A percentile compares a stretch with the other conserved stretches of the same genome.
These are phyloP conservation scores for Polypedilum pembai DNA, from an alignment of 1,140 invertebrate genomes.

Conservation along the genomic window DNA sequence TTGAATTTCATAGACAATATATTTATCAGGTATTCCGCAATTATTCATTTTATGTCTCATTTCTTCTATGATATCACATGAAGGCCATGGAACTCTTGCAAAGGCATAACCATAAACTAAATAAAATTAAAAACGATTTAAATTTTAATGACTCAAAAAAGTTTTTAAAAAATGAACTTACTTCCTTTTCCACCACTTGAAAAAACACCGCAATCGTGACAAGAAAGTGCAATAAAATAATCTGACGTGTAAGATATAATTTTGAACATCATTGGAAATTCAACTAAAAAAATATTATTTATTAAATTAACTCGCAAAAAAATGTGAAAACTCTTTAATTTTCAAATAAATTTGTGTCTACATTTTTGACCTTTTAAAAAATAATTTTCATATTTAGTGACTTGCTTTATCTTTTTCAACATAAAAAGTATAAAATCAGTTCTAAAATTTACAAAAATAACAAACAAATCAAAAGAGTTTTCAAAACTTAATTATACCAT, in stretches of 20 bases:
- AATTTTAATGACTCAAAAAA: background rate
- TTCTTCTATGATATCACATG: background rate
- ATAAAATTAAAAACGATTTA: background rate
- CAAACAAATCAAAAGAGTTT: too few relatives aligned
- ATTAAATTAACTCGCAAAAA: too few relatives aligned
- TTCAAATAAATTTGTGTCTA: too few relatives aligned
- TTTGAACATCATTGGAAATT: background rate
- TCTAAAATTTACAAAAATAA: too few relatives aligned
- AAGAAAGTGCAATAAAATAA: background rate
- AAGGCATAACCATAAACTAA: background rate
- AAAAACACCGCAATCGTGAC: background rate
- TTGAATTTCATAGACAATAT: too few relatives aligned
- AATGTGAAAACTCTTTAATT: too few relatives aligned
- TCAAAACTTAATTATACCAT: too few relatives aligned
- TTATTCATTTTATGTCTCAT: background rate
- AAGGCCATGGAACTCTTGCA: background rate
- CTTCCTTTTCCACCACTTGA: background rate
- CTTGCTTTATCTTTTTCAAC: too few relatives aligned
- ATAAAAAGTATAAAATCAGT: too few relatives aligned
- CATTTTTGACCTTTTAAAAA: too few relatives aligned
- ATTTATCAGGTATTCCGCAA: too few relatives aligned
- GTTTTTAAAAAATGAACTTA: background rate
- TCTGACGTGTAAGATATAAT: background rate
- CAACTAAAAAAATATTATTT: background rate
- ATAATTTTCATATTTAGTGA: too few relatives aligned